A percentile compares a stretch with the other conserved stretches of the same genome.
These are phyloP conservation scores for Gryllus longicercus DNA, from an alignment of 2,888 invertebrate species.

Conservation along the genomic window DNA sequence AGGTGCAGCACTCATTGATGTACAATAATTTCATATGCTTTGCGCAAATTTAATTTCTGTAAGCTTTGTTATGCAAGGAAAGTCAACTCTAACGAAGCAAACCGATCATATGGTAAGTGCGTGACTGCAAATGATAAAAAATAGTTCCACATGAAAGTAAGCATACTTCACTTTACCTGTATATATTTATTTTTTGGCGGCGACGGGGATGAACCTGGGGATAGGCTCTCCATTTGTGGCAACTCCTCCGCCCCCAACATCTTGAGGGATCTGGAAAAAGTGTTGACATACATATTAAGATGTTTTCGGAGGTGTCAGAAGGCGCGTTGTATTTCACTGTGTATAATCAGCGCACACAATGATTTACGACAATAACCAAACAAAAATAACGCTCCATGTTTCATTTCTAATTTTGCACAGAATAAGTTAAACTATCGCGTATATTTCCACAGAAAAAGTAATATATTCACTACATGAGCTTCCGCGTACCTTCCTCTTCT, in stretches of 20 bases:
- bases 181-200: constrained; percentile 29
- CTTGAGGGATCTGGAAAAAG: constrained; percentile 21
- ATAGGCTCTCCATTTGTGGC: constrained; percentile 54
- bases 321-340: background rate
- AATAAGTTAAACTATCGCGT: too few species aligned
- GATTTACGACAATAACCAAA: too few species aligned
- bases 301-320: background rate
- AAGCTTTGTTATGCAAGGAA: background rate
- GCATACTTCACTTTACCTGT: constrained; percentile 31
- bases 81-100: background rate
- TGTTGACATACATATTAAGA: constrained; percentile 11
- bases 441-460: background rate
- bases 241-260: constrained; percentile 51
- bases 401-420: too few species aligned
- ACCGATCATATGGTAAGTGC: constrained; percentile 20
- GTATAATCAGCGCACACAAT: too few species aligned
- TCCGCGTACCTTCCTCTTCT: constrained; percentile 27
- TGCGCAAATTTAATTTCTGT: background rate
- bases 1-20: background rate
- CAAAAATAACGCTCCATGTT: too few species aligned
- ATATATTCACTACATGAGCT: background rate
- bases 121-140: constrained; percentile 26
- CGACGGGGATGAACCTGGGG: constrained; percentile 46
- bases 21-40: background rate
- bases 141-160: constrained; percentile 27